These are phyloP conservation scores for Lampris megalopsis DNA, from an alignment of 2,113 vertebrate species.

Conservation along the genomic window DNA sequence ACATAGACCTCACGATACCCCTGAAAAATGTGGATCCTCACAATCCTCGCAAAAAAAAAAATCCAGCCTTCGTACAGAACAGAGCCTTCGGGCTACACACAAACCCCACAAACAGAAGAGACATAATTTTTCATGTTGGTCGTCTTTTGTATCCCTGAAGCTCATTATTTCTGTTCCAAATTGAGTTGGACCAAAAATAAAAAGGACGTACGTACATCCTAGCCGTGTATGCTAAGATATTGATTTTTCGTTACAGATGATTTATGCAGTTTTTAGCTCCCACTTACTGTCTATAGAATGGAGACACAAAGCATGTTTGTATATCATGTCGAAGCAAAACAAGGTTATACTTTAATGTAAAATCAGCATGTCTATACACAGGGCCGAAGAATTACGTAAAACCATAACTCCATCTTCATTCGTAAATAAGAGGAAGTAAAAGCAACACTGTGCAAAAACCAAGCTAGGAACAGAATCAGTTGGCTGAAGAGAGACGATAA, in stretches of 20 bases:
- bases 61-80: background rate
- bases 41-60: conserved; percentile 27
- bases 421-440: conserved; percentile 35
- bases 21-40: conserved; percentile 11
- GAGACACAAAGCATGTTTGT: conserved; percentile 32
- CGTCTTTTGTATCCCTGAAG: conserved; percentile 28
- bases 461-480: conserved; percentile 31
- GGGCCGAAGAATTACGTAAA: conserved; percentile 40
- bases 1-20: background rate
- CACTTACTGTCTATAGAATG: conserved; percentile 21
- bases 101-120: conserved; percentile 30
- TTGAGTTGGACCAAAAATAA: conserved; percentile 27
- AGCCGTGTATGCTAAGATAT: conserved; percentile 35
- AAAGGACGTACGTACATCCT: conserved; percentile 16
- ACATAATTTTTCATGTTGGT: conserved; percentile 44
- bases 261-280: conserved; percentile 35
- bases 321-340: conserved; percentile 36
- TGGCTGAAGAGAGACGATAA: background rate
- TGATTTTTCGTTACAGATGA: conserved; percentile 44
- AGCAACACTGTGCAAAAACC: background rate
- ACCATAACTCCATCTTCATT: conserved; percentile 22
- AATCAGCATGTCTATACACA: conserved; percentile 56
- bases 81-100: conserved; percentile 13
- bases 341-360: conserved; percentile 59
- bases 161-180: conserved; percentile 42